These are phyloP conservation scores for Heliconius sara DNA, from an alignment of 2,888 invertebrate species.

Conservation along the genomic window DNA sequence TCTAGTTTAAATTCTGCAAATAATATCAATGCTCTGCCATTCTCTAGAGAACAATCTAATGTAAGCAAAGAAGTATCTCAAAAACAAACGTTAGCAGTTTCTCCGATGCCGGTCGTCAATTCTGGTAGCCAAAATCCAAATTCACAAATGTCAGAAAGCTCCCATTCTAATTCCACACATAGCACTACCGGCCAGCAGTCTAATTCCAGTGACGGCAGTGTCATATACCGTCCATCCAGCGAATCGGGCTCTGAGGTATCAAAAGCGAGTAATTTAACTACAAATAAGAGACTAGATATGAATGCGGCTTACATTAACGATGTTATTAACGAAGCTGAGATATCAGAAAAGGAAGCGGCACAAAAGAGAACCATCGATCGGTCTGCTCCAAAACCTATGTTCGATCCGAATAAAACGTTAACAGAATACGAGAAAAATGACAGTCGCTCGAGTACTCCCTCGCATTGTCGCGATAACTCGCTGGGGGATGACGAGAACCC, in stretches of 20 bases:
- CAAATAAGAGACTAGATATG: conserved; percentile 82
- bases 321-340: conserved; percentile 82
- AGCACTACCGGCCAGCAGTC: conserved; percentile 87
- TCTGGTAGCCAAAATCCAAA: conserved; percentile 61
- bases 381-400: conserved; percentile 60
- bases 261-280: conserved; percentile 70
- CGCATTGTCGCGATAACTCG: conserved; percentile 81
- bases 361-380: conserved; percentile 68
- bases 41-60: conserved; percentile 80
- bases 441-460: conserved; percentile 78
- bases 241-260: conserved; percentile 87
- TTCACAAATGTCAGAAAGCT: conserved; percentile 88
- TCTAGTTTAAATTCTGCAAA: conserved; percentile 83
- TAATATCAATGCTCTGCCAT: conserved; percentile 77
- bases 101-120: conserved; percentile 88
- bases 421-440: conserved; percentile 68
- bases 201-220: conserved; percentile 89
- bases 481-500: conserved; percentile 88
- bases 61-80: conserved; percentile 79
- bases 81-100: conserved; percentile 86
- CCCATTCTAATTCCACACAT: conserved; percentile 83
- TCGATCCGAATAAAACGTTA: conserved; percentile 70
- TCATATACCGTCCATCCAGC: conserved; percentile 89
- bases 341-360: conserved; percentile 77
- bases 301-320: conserved; percentile 79